phyloP scores from a whole-genome alignment of 2,888 invertebrate genomes.

The Antheraea assamensis region DNA sequence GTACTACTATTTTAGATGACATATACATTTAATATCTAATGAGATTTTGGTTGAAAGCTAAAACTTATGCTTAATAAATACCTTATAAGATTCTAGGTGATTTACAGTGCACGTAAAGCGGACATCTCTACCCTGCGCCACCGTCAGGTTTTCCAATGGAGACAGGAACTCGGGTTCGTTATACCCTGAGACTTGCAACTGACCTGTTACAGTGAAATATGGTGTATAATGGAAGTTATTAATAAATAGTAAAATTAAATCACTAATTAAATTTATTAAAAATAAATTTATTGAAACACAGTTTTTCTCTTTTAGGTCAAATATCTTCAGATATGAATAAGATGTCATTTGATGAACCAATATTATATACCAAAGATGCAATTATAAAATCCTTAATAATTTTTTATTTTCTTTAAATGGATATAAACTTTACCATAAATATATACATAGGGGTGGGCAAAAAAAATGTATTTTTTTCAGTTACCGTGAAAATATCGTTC shows the following conservation, averaged over 20 bases:
- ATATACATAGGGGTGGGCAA: too few species aligned
- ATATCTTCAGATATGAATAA: not conserved
- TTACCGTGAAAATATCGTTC: too few species aligned
- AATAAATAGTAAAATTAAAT: not conserved
- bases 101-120: conserved; percentile 95
- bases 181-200: conserved; percentile 73
- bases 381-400: too few species aligned
- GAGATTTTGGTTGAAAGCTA: not conserved
- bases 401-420: too few species aligned
- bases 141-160: conserved; percentile 91
- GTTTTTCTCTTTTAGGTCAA: not conserved
- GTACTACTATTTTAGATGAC: too few species aligned
- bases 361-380: too few species aligned
- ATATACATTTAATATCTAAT: not conserved
- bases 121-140: conserved; percentile 93
- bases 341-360: too few species aligned
- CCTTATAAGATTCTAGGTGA: conserved; percentile 92
- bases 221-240: not conserved
- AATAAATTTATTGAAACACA: too few species aligned
- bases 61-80: conserved; percentile 34
- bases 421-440: too few species aligned
- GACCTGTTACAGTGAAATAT: conserved; percentile 51
- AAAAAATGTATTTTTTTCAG: too few species aligned
- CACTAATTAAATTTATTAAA: too few species aligned
- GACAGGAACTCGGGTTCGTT: conserved; percentile 90